Percentiles rank a stretch among this genome's conserved stretches.
Conservation (phyloP, 2,888 invertebrate genomes). For the Drosophila rellima region DNA sequence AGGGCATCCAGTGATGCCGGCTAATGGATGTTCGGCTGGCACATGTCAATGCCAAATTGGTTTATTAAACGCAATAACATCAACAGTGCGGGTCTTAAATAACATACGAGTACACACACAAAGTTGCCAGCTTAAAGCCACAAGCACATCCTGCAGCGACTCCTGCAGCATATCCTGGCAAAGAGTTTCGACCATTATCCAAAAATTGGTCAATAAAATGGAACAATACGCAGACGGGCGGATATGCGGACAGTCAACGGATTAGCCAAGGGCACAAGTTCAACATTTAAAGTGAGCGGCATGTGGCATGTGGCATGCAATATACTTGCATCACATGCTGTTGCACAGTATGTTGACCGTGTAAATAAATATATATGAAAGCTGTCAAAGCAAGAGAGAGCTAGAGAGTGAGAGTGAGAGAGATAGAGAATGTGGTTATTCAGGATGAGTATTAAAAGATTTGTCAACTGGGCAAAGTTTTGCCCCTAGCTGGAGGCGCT, state of each 20-base stretch:
- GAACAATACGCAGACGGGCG: constrained; percentile 8
- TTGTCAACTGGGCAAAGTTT: constrained; percentile 78
- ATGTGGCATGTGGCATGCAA: constrained; percentile 19
- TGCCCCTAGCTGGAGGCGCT: constrained; percentile 40
- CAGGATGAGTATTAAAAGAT: constrained; percentile 68
- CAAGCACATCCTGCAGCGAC: constrained; percentile 8
- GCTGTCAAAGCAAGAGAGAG: constrained; percentile 5
- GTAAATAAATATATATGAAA: constrained; percentile 29
- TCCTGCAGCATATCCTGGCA: constrained; percentile 8
- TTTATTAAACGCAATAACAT: constrained; percentile 66
- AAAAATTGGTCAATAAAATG: constrained; percentile 34
- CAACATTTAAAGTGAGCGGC: constrained; percentile 11
- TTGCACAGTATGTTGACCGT: constrained; percentile 6
- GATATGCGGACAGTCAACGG: constrained; percentile 6
- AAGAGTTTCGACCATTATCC: constrained; percentile 15
- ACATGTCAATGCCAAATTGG: constrained; percentile 75
- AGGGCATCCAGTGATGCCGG: constrained; percentile 1
- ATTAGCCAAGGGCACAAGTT: constrained; percentile 17
- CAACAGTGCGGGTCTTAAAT: constrained; percentile 45
- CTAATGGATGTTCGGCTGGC: constrained; percentile 57
- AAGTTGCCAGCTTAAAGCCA: constrained; percentile 32
- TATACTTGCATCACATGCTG: constrained; percentile 25
- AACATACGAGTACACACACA: constrained; percentile 28
- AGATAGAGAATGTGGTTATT: constrained; percentile 7
- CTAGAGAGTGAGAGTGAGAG: constrained; percentile 7